Evolutionary conservation across 1,140 invertebrate genomes (phyloP).

Genomic region (Medauroidea extradentata): DNA sequence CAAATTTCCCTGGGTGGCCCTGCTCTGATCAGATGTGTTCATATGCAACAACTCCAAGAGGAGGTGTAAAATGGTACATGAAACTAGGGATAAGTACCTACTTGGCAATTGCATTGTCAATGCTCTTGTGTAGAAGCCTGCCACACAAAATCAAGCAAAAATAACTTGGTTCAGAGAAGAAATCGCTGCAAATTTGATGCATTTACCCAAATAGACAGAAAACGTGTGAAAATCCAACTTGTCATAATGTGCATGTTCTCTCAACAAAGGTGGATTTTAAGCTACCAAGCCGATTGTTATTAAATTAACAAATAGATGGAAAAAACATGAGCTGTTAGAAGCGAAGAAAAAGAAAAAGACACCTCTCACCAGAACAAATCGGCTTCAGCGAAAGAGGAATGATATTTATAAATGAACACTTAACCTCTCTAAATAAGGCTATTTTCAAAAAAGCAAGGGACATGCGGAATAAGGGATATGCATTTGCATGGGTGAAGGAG

Average conservation of each 20-base stretch:
- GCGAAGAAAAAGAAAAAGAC: too few relatives aligned
- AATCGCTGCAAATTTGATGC: neutral
- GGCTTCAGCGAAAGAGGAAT: too few relatives aligned
- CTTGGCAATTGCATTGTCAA: constrained; percentile 32
- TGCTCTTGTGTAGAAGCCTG: constrained; percentile 23
- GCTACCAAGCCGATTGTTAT: too few relatives aligned
- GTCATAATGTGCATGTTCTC: neutral
- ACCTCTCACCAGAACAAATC: too few relatives aligned
- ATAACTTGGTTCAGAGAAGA: constrained; percentile 15
- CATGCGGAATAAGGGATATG: too few relatives aligned
- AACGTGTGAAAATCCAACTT: neutral
- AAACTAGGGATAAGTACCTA: constrained; percentile 28
- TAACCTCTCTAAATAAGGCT: too few relatives aligned
- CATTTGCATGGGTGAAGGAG: too few relatives aligned
- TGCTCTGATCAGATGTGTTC: constrained; percentile 37
- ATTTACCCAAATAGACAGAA: neutral
- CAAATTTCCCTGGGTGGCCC: too few relatives aligned
- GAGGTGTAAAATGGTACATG: constrained; percentile 35
- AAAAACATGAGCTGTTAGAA: too few relatives aligned
- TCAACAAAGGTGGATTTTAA: constrained; percentile 2
- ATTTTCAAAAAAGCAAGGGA: too few relatives aligned
- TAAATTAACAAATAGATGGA: too few relatives aligned
- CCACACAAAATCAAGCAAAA: constrained; percentile 9
- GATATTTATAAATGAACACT: too few relatives aligned
- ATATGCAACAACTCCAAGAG: constrained; percentile 32